A percentile compares a stretch with the other conserved stretches of the same genome.
Conservation (phyloP, 2,113 vertebrate genomes). For the Equus przewalskii region DNA sequence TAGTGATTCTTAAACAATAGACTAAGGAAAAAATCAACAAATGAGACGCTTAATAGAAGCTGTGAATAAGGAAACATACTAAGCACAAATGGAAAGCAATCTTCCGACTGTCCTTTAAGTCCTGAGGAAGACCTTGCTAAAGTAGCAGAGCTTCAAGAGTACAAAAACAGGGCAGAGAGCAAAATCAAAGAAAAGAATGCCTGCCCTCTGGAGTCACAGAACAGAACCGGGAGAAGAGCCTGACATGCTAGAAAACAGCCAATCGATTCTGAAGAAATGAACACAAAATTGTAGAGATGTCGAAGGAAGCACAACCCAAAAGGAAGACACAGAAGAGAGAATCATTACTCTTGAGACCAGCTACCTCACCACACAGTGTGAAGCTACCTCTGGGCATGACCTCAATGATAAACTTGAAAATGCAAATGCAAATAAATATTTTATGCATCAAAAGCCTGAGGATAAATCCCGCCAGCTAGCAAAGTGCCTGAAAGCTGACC, state of each 20-base stretch:
- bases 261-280: constrained; percentile 93
- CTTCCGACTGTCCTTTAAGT: constrained; percentile 91
- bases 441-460: constrained; percentile 92
- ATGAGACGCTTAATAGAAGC: constrained; percentile 90
- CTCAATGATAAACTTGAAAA: constrained; percentile 95
- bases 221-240: constrained; percentile 93
- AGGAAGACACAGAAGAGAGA: background rate
- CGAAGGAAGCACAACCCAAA: constrained; percentile 83
- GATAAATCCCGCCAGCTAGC: constrained; percentile 92
- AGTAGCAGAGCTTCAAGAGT: constrained; percentile 90
- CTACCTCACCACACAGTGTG: constrained; percentile 93
- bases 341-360: constrained; percentile 78
- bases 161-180: constrained; percentile 91
- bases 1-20: constrained; percentile 93
- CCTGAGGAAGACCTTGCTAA: constrained; percentile 91
- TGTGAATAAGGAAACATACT: constrained; percentile 89
- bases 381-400: constrained; percentile 94
- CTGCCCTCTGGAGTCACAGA: constrained; percentile 89
- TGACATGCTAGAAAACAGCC: constrained; percentile 93
- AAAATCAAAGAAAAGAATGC: constrained; percentile 92
- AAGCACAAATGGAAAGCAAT: constrained; percentile 93
- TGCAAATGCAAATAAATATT: constrained; percentile 94
- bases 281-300: constrained; percentile 92
- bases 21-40: constrained; percentile 90
- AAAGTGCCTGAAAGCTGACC: constrained; percentile 90